Evolutionary conservation across 2,888 invertebrate species (phyloP).

Genomic region (Sesia apiformis): DNA sequence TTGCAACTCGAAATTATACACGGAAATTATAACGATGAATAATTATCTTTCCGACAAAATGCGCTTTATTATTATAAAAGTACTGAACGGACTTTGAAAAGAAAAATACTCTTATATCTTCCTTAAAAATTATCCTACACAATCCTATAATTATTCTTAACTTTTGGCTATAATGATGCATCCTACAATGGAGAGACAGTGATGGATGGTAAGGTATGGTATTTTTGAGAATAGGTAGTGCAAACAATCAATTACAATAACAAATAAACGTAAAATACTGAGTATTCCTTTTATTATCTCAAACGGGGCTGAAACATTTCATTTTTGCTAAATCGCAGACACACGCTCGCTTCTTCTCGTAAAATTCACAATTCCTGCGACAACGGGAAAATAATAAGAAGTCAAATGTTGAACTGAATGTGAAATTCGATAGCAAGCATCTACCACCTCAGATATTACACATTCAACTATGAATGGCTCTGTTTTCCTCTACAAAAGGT

Average conservation of each 20-base stretch:
- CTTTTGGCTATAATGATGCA: too few species aligned
- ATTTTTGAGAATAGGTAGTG: too few species aligned
- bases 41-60: too few species aligned
- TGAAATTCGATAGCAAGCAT: conserved; percentile 26
- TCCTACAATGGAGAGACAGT: too few species aligned
- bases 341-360: conserved; percentile 8
- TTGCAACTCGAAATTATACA: too few species aligned
- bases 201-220: too few species aligned
- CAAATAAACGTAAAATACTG: not conserved
- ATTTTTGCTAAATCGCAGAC: not conserved
- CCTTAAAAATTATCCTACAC: too few species aligned
- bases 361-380: conserved; percentile 24
- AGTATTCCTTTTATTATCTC: not conserved
- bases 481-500: conserved; percentile 28
- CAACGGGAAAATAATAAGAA: conserved; percentile 31
- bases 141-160: too few species aligned
- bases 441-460: conserved; percentile 29
- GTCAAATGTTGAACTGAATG: conserved; percentile 15
- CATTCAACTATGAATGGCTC: conserved; percentile 27
- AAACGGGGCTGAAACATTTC: not conserved
- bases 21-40: too few species aligned
- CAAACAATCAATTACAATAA: not conserved
- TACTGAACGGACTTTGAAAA: too few species aligned
- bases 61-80: too few species aligned
- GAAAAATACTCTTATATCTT: too few species aligned